These are phyloP conservation scores for Drosophila trichaetosa DNA, from an alignment of 2,888 invertebrate species.

Conservation along the genomic window DNA sequence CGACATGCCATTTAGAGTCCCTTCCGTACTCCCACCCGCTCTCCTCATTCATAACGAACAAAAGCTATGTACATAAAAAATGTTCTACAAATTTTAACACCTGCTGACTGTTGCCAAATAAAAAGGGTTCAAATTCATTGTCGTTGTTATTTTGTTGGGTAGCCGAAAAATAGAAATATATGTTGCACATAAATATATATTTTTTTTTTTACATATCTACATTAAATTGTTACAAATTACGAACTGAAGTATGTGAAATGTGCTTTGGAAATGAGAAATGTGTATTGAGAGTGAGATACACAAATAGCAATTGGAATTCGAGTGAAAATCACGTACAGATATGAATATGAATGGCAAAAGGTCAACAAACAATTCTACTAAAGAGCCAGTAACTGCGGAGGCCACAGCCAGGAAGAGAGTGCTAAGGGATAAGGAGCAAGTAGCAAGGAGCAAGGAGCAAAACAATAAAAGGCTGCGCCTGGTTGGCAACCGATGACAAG, in stretches of 20 bases:
- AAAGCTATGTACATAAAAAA: slow-evolving; percentile 40
- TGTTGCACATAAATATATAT: slow-evolving; percentile 15
- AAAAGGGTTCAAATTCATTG: slow-evolving; percentile 40
- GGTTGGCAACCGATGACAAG: slow-evolving; percentile 63
- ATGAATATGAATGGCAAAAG: slow-evolving; percentile 64
- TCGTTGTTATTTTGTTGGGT: slow-evolving; percentile 26
- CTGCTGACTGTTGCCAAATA: slow-evolving; percentile 43
- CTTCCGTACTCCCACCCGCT: background rate
- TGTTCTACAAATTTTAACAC: slow-evolving; percentile 56
- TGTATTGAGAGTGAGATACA: slow-evolving; percentile 10
- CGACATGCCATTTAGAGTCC: slow-evolving; percentile 34
- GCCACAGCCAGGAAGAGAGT: slow-evolving; percentile 11
- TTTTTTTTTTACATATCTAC: slow-evolving; percentile 25
- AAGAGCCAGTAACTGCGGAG: slow-evolving; percentile 38
- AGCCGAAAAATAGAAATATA: slow-evolving; percentile 32
- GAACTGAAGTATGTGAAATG: slow-evolving; percentile 18
- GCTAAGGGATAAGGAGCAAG: background rate
- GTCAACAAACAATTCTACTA: slow-evolving; percentile 61
- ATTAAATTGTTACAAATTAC: slow-evolving; percentile 57
- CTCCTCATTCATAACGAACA: background rate
- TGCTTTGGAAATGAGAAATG: slow-evolving; percentile 38
- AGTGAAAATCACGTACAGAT: slow-evolving; percentile 19
- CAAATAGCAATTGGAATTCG: background rate
- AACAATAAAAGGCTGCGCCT: slow-evolving; percentile 58
- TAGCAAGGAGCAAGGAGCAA: slow-evolving; percentile 33